phyloP scores from a whole-genome alignment of 2,888 invertebrate species.

The Hoplodrina ambigua region DNA sequence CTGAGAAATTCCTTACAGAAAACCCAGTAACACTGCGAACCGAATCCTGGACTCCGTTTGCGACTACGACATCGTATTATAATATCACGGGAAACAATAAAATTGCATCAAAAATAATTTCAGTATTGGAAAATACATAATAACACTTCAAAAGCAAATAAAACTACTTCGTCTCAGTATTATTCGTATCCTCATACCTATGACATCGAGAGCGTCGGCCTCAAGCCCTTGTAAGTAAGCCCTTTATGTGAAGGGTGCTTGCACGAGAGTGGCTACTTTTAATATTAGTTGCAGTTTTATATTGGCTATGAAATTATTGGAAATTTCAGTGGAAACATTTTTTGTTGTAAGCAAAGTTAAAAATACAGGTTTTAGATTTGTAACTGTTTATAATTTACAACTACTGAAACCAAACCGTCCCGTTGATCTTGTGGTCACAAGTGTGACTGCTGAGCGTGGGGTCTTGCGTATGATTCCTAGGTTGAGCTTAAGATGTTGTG shows the following conservation, averaged over 20 bases:
- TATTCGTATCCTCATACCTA: conserved; percentile 63
- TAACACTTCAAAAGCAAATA: not conserved
- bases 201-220: conserved; percentile 61
- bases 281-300: conserved; percentile 45
- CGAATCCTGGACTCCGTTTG: too few species aligned
- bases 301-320: conserved; percentile 64
- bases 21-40: too few species aligned
- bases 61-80: not conserved
- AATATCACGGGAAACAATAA: not conserved
- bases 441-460: too few species aligned
- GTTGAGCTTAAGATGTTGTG: too few species aligned
- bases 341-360: not conserved
- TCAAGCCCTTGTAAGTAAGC: conserved; percentile 70
- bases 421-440: too few species aligned
- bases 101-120: not conserved
- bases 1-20: too few species aligned
- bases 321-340: conserved; percentile 2
- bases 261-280: conserved; percentile 60
- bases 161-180: conserved; percentile 10
- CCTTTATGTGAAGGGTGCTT: conserved; percentile 75
- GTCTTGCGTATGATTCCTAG: too few species aligned
- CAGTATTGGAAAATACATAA: not conserved
- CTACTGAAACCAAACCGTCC: too few species aligned
- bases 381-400: too few species aligned
- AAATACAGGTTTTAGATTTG: too few species aligned